Base-by-base conservation (phyloP, 23 tunicate genomes). In the Corella eumyota region DNA sequence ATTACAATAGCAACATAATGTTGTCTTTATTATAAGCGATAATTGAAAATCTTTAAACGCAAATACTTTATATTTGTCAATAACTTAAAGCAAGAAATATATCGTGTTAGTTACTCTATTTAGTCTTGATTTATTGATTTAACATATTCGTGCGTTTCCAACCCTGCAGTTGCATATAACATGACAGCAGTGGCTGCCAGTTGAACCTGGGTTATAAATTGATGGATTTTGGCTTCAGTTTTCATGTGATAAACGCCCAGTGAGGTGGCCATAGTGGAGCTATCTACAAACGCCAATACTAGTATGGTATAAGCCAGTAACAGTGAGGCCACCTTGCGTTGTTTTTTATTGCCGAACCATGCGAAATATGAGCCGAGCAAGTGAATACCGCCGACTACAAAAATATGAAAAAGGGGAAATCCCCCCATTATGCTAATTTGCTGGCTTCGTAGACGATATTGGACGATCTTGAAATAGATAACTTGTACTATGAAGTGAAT, bases 221-320 rank as follows among this genome's bases (percentile, higher is more conserved):
- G 81, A 46, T 84, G 94, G 48, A 75, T 34, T 40, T 62, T 62
- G 0, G 82, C 94, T 84, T 84, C 77, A 1, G 56, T 19, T 37
- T 49, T 64, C 83, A 84, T 75, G 34, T 69, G 83, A 25, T 61
- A 70, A 22, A 64, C 32, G 24, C 75, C 78, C 0, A 62, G 40
- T 0, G 78, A 69, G 0, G 83, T 69, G 13, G 94, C 71, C 9
- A 76, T 34, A 15, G 69, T 32, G 24, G 78, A 62, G 11, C 72
- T 58, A 57, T 84, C 94, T 26, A 62, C 29, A 37, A 75, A 5
- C 11, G 78, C 62, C 50, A 84, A 22, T 0, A 52, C 66, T 9
- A 60, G 55, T 13, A 83, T 84, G 13, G 58, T 27, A 11, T 63
- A 23, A 25, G 94, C 71, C 38, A 84, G 61, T 4, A 47, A 22